Base-by-base conservation (phyloP, 2,113 vertebrate species). In the Hirundichthys speculiger region DNA sequence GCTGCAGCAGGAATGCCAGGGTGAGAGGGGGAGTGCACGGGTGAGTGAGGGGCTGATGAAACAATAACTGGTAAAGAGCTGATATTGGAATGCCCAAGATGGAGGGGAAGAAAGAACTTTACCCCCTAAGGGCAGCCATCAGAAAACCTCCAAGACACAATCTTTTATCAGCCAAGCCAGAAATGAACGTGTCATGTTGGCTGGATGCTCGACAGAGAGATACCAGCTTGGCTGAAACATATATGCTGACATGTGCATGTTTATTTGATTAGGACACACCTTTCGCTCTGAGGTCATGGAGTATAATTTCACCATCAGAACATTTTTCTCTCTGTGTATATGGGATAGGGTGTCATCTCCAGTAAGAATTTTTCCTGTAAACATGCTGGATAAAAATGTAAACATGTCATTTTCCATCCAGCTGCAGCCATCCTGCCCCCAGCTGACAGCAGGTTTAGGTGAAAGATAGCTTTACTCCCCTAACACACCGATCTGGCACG, bases 341-440 rank as follows among this genome's bases (percentile, higher is more conserved):
- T 39, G 58, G 46, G 38, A 40, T 9, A 3, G 30, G 11, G 20
- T 10, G 19, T 5, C 38, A 45, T 73, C 63, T 56, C 40, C 63
- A 58, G 53, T 77, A 40, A 48, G 47, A 13, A 38, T 50, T 49
- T n/a, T 81, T 66, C 68, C 64, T 71, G 65, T 86, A 89, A 90
- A 90, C 76, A 80, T 59, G 70, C 53, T 49, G 66, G 18, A 47
- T 79, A 83, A 87, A 79, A 84, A 90, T 88, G 77, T 86, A 87
- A 89, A 90, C 82, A 84, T 67, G 65, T 73, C 74, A 68, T 79
- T 67, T 73, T 85, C 73, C 34, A 82, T 73, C 73, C 19, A 47
- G 57, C 27, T 49, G 21, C 24, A 34, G 30, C 7, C 30, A 34
- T 47, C 34, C 51, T 15, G 64, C 48, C 18, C 50, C 49, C 60